phyloP scores from a whole-genome alignment of 92 coral and sea anemone species.

The Siderastrea radians region DNA sequence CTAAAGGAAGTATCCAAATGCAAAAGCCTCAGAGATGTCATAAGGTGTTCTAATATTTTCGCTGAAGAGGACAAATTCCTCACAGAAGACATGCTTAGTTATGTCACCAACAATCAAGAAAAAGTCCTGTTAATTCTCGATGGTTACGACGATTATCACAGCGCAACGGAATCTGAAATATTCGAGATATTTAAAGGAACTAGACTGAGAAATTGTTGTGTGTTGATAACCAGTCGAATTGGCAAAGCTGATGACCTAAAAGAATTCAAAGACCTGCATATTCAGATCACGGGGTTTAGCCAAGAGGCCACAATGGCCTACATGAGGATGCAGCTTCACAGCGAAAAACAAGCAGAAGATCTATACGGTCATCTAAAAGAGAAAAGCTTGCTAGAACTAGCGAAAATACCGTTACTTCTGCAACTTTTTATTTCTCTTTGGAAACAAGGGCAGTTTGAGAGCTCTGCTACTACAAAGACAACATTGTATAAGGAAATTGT shows the following conservation, averaged over 20 bases:
- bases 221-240: conserved; percentile 18
- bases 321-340: neutral
- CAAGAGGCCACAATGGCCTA: neutral
- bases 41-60: neutral
- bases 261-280: conserved; percentile 1
- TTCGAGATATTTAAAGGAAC: conserved; percentile 13
- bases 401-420: conserved; percentile 18
- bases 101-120: conserved; percentile 17
- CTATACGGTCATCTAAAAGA: neutral
- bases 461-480: conserved; percentile 4
- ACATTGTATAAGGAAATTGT: conserved; percentile 14
- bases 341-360: neutral
- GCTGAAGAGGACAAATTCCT: neutral
- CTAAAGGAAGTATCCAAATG: conserved; percentile 19
- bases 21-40: neutral
- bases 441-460: neutral
- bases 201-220: conserved; percentile 10
- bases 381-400: neutral
- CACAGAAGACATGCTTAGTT: conserved; percentile 1
- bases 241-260: conserved; percentile 14
- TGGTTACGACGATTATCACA: conserved; percentile 27
- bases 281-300: conserved; percentile 24
- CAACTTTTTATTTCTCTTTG: conserved; percentile 6
- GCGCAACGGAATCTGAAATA: neutral
- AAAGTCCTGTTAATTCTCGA: conserved; percentile 30